Base-by-base conservation (phyloP, 1,140 invertebrate species). In the Leptestheria dahalacensis region DNA sequence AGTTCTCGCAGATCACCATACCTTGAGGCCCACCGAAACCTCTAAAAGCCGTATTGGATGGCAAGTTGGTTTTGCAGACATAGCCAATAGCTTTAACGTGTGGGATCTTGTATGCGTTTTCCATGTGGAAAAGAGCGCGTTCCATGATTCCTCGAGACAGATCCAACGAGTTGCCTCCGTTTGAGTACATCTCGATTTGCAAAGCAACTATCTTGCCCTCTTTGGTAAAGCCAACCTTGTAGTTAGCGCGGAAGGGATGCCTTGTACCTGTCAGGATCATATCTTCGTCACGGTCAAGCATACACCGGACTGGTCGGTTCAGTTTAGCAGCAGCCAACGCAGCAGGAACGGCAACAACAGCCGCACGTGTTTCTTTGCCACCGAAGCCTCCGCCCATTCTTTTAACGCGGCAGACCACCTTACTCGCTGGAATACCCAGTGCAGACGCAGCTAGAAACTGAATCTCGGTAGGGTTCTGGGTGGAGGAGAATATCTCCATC, bases 311-410 rank as follows among this genome's bases (percentile, higher is more conserved):
- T 3, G 93, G 90, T 64, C 79, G 77, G 28, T 78, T 73, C 3
- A 87, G 74, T 66, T 85, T 88, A 15, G 9, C 41, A 2, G 78
- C 78, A 28, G 78, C 80, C 25, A 81, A 61, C 48, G 77, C 77
- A 28, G 71, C 68, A 15, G 77, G 74, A 15, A 73, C 59, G 15
- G 73, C 66, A 3, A 76, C 53, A 3, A 82, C 65, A 26, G 76
- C 71, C 1, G 77, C 73, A 48, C 87, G 76, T 0, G 86, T 85
- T 71, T 97, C 93, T 74, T 97, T 97, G 2, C 94, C 94, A n/a
- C 94, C 94, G 74, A 97, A 97, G 26, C 91, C 94, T 33, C 94
- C 94, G 6, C 93, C 93, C 65, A 97, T 72, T 60, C 93, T 78
- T 70, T 94, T 94, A 0, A 88, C 84, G 62, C 81, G 80, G 10